Conservation (phyloP, 2,113 vertebrate genomes). For the Spilogale gracilis region DNA sequence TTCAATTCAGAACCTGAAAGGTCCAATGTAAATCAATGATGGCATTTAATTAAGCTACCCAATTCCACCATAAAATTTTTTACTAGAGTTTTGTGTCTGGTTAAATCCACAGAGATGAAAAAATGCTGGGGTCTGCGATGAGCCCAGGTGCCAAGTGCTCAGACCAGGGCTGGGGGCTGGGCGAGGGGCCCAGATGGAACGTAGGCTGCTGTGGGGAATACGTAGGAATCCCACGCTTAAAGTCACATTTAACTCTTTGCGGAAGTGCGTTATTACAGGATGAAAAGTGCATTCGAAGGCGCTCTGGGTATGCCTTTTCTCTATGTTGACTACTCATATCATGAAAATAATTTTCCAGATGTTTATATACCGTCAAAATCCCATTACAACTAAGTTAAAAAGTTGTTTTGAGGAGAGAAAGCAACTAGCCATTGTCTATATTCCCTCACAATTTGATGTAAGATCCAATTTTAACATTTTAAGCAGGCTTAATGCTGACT, state of each 20-base stretch:
- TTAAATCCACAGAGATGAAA: background rate
- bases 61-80: background rate
- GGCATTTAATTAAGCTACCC: background rate
- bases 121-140: background rate
- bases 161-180: background rate
- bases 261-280: background rate
- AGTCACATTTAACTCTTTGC: background rate
- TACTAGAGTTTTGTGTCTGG: background rate
- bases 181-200: background rate
- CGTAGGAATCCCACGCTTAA: background rate
- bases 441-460: background rate
- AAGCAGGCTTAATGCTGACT: background rate
- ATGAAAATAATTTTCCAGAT: conserved; percentile 53
- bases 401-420: conserved; percentile 35
- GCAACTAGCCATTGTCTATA: background rate
- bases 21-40: background rate
- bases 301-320: conserved; percentile 1
- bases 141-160: background rate
- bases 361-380: background rate
- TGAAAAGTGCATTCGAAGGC: background rate
- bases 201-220: background rate
- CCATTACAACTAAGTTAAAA: background rate
- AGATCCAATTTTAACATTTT: background rate
- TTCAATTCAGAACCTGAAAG: background rate
- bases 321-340: background rate